phyloP scores from a whole-genome alignment of 2,113 vertebrate genomes.

The Candoia aspera region DNA sequence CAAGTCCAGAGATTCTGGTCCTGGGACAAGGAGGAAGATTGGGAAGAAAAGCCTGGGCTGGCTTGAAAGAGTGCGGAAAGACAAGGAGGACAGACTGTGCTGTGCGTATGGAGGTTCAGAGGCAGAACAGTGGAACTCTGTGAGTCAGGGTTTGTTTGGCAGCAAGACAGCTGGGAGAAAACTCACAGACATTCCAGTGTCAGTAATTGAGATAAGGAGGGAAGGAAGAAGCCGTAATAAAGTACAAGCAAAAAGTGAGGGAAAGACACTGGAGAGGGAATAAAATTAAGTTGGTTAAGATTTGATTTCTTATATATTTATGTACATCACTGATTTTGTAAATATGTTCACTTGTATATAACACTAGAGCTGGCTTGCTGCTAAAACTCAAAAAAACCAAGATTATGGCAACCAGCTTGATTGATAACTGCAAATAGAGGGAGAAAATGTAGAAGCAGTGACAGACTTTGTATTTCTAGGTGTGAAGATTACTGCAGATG shows the following conservation, averaged over 20 bases:
- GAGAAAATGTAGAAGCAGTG: no score
- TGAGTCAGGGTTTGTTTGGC: not conserved
- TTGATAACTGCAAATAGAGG: no score
- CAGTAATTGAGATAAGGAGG: not conserved
- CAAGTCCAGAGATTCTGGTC: not conserved
- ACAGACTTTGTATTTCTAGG: no score
- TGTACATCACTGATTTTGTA: not conserved
- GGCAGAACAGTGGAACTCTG: not conserved
- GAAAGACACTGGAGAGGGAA: not conserved
- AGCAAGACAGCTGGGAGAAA: not conserved
- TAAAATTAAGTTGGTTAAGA: not conserved
- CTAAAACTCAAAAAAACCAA: no score
- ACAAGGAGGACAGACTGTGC: not conserved
- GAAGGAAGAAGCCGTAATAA: not conserved
- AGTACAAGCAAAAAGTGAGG: not conserved
- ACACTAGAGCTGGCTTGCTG: no score
- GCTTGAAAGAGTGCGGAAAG: not conserved
- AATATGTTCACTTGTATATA: not conserved
- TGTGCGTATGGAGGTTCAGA: not conserved
- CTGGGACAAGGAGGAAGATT: not conserved
- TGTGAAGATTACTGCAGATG: no score
- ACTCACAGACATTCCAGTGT: not conserved
- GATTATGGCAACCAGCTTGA: no score
- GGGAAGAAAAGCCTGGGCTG: not conserved
- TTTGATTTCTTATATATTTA: not conserved